Evolutionary conservation across 2,113 vertebrate species (phyloP).

Genomic region (Heloderma charlesbogerti): DNA sequence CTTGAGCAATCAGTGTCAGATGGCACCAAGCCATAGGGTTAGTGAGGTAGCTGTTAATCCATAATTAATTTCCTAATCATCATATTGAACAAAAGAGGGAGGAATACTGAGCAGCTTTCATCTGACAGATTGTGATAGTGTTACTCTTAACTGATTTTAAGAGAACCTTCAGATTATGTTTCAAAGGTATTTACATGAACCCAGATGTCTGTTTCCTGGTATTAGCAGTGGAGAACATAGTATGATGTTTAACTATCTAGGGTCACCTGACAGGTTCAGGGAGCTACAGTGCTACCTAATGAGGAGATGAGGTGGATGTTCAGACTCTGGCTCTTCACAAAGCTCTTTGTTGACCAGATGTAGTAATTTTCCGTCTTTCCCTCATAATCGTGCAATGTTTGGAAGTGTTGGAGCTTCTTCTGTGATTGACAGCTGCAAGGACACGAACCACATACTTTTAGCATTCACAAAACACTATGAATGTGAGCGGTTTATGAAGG

Average conservation of each 20-base stretch:
- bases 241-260: not conserved
- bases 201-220: not conserved
- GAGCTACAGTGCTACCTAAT: not conserved
- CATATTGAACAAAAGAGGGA: not conserved
- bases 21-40: not conserved
- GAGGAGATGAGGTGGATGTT: not conserved
- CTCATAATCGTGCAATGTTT: not conserved
- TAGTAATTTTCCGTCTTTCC: not conserved
- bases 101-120: not conserved
- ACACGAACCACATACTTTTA: not conserved
- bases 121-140: no score
- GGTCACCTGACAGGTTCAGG: not conserved
- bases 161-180: not conserved
- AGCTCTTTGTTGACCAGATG: not conserved
- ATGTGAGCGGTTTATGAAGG: not conserved
- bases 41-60: not conserved
- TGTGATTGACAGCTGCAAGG: not conserved
- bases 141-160: not conserved
- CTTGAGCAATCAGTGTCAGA: not conserved
- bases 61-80: not conserved
- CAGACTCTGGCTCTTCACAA: not conserved
- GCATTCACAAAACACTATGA: not conserved
- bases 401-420: not conserved
- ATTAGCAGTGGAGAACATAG: not conserved
- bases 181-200: not conserved